Conservation (phyloP, 2,888 invertebrate species). For the Sarcophaga caerulescens region DNA sequence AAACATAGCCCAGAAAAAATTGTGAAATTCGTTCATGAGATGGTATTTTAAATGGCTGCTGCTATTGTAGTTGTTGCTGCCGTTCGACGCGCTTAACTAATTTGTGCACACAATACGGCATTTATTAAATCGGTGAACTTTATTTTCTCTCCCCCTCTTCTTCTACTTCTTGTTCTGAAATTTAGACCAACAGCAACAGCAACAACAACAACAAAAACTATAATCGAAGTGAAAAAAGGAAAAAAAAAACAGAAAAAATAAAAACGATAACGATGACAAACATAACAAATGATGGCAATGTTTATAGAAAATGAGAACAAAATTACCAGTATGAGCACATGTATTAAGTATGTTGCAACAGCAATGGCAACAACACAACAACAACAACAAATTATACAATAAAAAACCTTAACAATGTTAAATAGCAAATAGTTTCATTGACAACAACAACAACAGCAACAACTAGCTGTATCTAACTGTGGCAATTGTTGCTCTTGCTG, state of each 20-base stretch:
- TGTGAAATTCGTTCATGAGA: slow-evolving; percentile 21
- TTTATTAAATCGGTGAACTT: slow-evolving; percentile 61
- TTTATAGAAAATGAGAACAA: slow-evolving; percentile 54
- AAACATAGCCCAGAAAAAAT: background rate
- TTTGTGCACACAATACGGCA: slow-evolving; percentile 61
- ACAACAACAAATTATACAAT: too few species aligned
- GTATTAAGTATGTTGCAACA: slow-evolving; percentile 22
- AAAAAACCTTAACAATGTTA: background rate
- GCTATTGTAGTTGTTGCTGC: background rate
- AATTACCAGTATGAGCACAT: slow-evolving; percentile 46
- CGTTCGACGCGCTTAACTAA: slow-evolving; percentile 60
- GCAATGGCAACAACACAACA: background rate
- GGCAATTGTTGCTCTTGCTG: slow-evolving; percentile 17
- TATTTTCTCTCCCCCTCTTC: background rate
- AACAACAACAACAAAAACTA: background rate
- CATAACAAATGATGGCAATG: slow-evolving; percentile 61
- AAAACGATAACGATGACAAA: slow-evolving; percentile 62
- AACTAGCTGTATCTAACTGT: background rate
- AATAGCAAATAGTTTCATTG: slow-evolving; percentile 51
- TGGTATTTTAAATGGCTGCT: background rate
- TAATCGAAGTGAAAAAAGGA: background rate
- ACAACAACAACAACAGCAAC: slow-evolving; percentile 54
- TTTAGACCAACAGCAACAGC: background rate
- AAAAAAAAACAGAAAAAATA: slow-evolving; percentile 27
- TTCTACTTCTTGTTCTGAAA: background rate